Evolutionary conservation across 2,797 vertebrate genomes (phyloP).

Genomic region (Buceros bicornis): DNA sequence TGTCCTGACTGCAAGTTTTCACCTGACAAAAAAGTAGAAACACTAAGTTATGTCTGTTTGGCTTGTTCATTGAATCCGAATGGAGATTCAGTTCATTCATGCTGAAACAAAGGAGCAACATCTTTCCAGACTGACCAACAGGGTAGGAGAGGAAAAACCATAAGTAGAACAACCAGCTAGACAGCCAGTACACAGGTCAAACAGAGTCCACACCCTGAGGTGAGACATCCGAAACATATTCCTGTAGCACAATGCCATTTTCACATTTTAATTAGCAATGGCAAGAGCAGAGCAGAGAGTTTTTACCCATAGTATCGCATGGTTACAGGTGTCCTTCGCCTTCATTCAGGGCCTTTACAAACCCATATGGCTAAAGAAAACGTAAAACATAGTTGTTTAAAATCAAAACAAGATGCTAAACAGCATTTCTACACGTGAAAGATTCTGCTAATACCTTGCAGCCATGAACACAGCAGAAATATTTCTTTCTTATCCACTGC

Average conservation of each 20-base stretch:
- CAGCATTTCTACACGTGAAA: background rate
- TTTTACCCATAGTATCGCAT: background rate
- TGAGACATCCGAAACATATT: background rate
- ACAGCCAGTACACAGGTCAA: background rate
- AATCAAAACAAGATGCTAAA: background rate
- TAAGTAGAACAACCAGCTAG: background rate
- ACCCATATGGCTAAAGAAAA: background rate
- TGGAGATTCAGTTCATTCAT: background rate
- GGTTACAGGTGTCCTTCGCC: background rate
- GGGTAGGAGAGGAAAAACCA: background rate
- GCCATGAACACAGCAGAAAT: background rate
- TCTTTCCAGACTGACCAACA: background rate
- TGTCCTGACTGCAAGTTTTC: background rate
- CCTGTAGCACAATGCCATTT: background rate
- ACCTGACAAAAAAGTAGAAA: background rate
- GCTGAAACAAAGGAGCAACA: background rate
- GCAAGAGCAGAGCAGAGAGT: background rate
- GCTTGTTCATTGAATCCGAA: background rate
- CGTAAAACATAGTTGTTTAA: background rate
- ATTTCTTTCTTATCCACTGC: background rate
- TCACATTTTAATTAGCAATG: background rate
- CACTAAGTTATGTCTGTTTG: background rate
- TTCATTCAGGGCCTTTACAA: background rate
- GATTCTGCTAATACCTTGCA: background rate
- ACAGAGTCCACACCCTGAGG: background rate